Percentiles rank a stretch among this genome's conserved stretches.
Evolutionary conservation across 2,888 invertebrate genomes (phyloP).

Genomic region (Copidosoma aretas): DNA sequence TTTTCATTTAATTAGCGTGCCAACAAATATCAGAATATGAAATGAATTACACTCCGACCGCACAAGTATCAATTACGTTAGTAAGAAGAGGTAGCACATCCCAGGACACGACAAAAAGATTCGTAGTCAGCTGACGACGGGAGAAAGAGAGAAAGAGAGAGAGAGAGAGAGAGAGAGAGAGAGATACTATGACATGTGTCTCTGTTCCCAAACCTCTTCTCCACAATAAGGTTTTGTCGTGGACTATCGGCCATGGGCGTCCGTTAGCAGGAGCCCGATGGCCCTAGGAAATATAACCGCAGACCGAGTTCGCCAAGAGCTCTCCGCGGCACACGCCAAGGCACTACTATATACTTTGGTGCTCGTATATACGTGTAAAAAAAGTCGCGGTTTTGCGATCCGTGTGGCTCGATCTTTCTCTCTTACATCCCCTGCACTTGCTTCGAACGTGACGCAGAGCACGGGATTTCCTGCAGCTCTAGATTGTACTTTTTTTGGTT

Average conservation of each 20-base stretch:
- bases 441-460: too few relatives aligned
- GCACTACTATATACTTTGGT: too few relatives aligned
- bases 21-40: too few relatives aligned
- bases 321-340: too few relatives aligned
- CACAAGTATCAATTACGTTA: not conserved
- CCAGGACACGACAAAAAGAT: not conserved
- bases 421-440: too few relatives aligned
- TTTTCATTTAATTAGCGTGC: too few relatives aligned
- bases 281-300: not conserved
- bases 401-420: constrained; percentile 18
- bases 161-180: not conserved
- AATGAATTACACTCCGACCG: too few relatives aligned
- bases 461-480: too few relatives aligned
- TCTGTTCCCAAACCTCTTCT: not conserved
- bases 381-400: constrained; percentile 4
- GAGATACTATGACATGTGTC: not conserved
- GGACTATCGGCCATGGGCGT: not conserved
- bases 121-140: not conserved
- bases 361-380: too few relatives aligned
- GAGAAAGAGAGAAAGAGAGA: not conserved
- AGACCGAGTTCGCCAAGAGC: too few relatives aligned
- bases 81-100: not conserved
- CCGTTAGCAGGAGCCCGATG: not conserved
- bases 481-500: too few relatives aligned
- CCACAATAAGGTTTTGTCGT: not conserved